Base-by-base conservation (phyloP, 1,140 invertebrate genomes). In the Rhagoletis zephyria region DNA sequence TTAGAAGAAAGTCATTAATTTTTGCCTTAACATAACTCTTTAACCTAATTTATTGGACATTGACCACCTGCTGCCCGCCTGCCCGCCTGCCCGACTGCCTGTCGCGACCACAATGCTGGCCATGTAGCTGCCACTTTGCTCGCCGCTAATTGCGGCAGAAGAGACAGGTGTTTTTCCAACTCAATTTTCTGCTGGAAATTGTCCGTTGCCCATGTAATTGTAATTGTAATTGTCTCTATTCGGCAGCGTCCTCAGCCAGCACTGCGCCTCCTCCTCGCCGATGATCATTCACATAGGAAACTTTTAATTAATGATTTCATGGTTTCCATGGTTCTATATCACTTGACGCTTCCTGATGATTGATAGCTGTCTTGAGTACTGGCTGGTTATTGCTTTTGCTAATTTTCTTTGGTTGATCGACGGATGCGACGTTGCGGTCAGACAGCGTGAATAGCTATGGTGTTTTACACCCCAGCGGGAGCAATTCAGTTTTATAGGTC, bases 11-110 rank as follows among this genome's bases (percentile, higher is more conserved):
- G 51, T 19, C 48, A 81, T 81, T 81, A 81, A 81, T 81, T 19
- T 81, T 74, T 81, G 16, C 74, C 48, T 56, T 51, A 81, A 81
- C 74, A 81, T 81, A 48, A 81, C 74, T 81, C 74, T 59, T 81
- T 81, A 81, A 81, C 48, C 48, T 19, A 56, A 56, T 81, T 81
- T 30, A 12, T 5, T 56, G 74, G 48, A 19, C 10, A 16, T 2
- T 51, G 74, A 81, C 74, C 74, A 81, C 48, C 16, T 30, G 30
- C 30, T 51, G 74, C 51, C 74, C 74, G 56, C 48, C 16, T 51
- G 74, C 51, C 74, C 74, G 56, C 48, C 16, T 81, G 74, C 4
- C 74, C 48, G 42, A 45, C 12, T 45, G 70, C 61, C 4, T 48
- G 45, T 10, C 16, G 16, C 70, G 45, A 12, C 14, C 45, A 10